Conservation (phyloP, 2,113 vertebrate species). For the Triplophysa siluroides region DNA sequence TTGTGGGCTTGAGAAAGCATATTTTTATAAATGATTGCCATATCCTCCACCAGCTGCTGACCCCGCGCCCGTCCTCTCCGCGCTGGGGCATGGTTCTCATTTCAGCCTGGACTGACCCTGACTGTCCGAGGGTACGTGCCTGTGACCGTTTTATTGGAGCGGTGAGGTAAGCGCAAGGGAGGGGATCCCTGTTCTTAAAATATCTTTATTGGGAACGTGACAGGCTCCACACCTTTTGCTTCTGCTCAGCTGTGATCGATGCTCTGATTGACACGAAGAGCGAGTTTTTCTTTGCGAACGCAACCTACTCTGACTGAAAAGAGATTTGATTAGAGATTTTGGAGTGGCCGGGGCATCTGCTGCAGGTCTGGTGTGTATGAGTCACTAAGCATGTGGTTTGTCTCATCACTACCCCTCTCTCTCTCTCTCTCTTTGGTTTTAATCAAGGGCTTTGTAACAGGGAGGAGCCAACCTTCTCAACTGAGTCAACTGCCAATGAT, state of each 20-base stretch:
- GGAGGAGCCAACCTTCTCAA: slow-evolving; percentile 37
- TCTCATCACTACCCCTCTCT: slow-evolving; percentile 21
- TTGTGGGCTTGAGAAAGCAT: slow-evolving; percentile 96
- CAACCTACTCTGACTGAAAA: background rate
- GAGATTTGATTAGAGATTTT: slow-evolving; percentile 43
- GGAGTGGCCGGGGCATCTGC: slow-evolving; percentile 18
- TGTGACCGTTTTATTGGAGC: slow-evolving; percentile 82
- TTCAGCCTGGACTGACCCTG: slow-evolving; percentile 66
- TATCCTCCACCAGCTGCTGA: slow-evolving; percentile 99
- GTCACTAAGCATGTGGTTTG: slow-evolving; percentile 39
- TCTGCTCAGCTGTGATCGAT: background rate
- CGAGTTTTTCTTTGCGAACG: slow-evolving; percentile 21
- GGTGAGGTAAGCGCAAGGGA: slow-evolving; percentile 75
- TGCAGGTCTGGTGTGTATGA: slow-evolving; percentile 44
- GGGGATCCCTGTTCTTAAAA: background rate
- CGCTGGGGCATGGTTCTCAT: slow-evolving; percentile 92
- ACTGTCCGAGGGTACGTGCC: slow-evolving; percentile 75
- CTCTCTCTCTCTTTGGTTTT: slow-evolving; percentile 45
- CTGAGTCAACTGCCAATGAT: slow-evolving; percentile 37
- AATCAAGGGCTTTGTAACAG: slow-evolving; percentile 37
- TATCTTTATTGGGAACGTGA: background rate
- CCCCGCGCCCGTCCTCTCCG: slow-evolving; percentile 89
- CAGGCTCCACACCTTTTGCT: background rate
- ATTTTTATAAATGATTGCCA: slow-evolving; percentile 99
- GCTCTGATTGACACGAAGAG: slow-evolving; percentile 51